Evolutionary conservation across 2,888 invertebrate genomes (phyloP).

Genomic region (Synanthedon tipuliformis): DNA sequence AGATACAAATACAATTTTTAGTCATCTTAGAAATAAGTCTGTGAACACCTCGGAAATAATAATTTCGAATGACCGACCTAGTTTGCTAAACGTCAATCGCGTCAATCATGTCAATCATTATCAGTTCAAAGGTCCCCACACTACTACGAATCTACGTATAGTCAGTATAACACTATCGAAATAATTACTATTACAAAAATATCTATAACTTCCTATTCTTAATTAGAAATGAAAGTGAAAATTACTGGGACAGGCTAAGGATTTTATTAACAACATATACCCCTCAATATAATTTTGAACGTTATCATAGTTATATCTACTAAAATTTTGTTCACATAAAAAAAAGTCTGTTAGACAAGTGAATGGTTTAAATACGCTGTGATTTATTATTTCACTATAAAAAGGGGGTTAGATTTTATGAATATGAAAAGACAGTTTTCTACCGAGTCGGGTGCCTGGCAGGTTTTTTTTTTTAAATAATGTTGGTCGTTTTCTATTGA

Average conservation of each 20-base stretch:
- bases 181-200: conserved; percentile 65
- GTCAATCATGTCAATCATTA: conserved; percentile 7
- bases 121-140: conserved; percentile 25
- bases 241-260: conserved; percentile 66
- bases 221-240: conserved; percentile 37
- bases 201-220: conserved; percentile 62
- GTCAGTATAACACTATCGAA: conserved; percentile 51
- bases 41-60: conserved; percentile 23
- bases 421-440: background rate
- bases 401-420: background rate
- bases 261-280: conserved; percentile 65
- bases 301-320: conserved; percentile 29
- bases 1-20: conserved; percentile 46
- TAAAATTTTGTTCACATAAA: conserved; percentile 25
- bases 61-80: conserved; percentile 6
- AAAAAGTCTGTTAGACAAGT: conserved; percentile 28
- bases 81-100: background rate
- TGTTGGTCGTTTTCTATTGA: background rate
- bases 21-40: conserved; percentile 28
- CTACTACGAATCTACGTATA: conserved; percentile 22
- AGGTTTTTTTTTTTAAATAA: background rate
- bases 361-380: background rate
- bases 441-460: background rate
- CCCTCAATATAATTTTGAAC: conserved; percentile 35
- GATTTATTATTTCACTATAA: background rate